Conservation (phyloP, 2,797 vertebrate genomes). For the Hipposideros larvatus region DNA sequence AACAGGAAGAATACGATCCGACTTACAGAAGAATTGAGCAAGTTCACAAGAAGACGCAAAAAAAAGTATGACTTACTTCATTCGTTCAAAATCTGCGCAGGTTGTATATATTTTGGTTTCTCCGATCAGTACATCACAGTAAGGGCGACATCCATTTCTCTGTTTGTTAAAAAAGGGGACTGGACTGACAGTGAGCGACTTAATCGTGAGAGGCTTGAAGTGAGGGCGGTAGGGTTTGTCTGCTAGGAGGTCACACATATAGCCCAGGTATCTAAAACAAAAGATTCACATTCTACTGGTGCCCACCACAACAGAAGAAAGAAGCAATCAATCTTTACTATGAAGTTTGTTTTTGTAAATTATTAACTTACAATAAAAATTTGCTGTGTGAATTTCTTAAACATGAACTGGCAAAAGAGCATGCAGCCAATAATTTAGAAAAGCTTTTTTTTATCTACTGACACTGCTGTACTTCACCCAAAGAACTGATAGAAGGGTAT, state of each 20-base stretch:
- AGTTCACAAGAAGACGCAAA: background rate
- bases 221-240: constrained; percentile 96
- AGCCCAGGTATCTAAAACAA: constrained; percentile 95
- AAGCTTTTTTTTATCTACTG: background rate
- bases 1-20: background rate
- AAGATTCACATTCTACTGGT: background rate
- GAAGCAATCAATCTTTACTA: background rate
- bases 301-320: background rate
- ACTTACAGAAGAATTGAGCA: background rate
- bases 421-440: background rate
- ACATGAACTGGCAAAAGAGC: background rate
- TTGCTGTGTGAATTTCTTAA: background rate
- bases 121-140: constrained; percentile 97
- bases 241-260: constrained; percentile 97
- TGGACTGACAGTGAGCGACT: constrained; percentile 95
- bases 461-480: background rate
- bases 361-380: background rate
- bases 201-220: constrained; percentile 95
- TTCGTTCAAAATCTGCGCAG: constrained; percentile 97
- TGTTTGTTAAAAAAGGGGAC: constrained; percentile 99
- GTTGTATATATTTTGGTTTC: constrained; percentile 98
- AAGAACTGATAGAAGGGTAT: background rate
- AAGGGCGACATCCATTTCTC: constrained; percentile 97
- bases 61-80: constrained; percentile 92
- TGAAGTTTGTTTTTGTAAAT: background rate